Evolutionary conservation across 2,797 vertebrate species (phyloP).

Genomic region (Sitta carolinensis): DNA sequence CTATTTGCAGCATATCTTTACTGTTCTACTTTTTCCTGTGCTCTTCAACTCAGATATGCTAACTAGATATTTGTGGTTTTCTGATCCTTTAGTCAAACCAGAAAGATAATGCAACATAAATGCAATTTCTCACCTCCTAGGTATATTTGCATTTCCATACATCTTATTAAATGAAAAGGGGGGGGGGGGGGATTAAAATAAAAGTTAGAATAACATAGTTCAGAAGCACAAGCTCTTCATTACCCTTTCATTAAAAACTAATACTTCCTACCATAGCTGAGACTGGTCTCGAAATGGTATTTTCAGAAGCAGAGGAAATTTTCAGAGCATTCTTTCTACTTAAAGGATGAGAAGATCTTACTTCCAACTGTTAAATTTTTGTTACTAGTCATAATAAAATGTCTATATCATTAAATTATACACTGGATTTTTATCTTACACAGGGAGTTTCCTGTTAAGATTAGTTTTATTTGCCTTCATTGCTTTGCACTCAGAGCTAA

Average conservation of each 20-base stretch:
- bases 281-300: background rate
- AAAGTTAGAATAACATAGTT: background rate
- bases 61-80: background rate
- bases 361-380: background rate
- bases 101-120: background rate
- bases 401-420: background rate
- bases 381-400: background rate
- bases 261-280: background rate
- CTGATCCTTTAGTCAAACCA: background rate
- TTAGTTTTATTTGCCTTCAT: background rate
- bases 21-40: background rate
- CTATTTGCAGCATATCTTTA: background rate
- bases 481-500: background rate
- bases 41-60: background rate
- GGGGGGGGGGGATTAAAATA: background rate
- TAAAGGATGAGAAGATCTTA: background rate
- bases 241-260: background rate
- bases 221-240: background rate
- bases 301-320: background rate
- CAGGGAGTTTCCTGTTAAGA: background rate
- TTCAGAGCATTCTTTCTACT: background rate
- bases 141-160: background rate
- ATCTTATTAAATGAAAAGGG: background rate
- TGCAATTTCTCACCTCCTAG: background rate
- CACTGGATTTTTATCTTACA: background rate